phyloP scores from a whole-genome alignment of 2,888 invertebrate species.

The Pelosia muscerda region DNA sequence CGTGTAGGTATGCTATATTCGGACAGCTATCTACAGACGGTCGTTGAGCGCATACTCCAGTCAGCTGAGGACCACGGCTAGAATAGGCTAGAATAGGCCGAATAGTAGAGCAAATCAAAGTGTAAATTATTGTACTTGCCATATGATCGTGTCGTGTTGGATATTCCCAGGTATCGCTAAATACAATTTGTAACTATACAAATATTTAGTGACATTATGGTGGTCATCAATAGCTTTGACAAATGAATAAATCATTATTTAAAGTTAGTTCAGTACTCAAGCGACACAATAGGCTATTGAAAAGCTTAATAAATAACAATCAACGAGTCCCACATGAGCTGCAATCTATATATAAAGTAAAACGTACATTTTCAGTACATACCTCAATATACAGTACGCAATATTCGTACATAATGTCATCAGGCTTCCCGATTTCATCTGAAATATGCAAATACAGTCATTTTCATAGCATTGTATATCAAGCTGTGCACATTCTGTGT shows the following conservation, averaged over 20 bases:
- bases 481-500: background rate
- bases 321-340: background rate
- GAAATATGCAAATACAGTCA: background rate
- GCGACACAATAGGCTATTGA: background rate
- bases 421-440: background rate
- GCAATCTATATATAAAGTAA: background rate
- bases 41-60: no score
- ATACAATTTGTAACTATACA: no score
- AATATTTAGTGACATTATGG: no score
- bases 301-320: background rate
- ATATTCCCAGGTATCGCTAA: no score
- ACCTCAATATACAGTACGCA: background rate
- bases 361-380: background rate
- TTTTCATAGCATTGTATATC: background rate
- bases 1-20: no score
- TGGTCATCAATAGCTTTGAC: no score
- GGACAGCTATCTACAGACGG: no score
- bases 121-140: no score
- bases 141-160: no score
- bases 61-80: no score
- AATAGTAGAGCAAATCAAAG: no score
- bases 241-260: background rate
- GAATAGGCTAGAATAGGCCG: no score
- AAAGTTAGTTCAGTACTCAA: background rate
- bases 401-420: background rate